A percentile compares a stretch with the other conserved stretches of the same genome.
Conservation (phyloP, 53 echinoderm and acorn worm species). For the Zoroaster sp. region DNA sequence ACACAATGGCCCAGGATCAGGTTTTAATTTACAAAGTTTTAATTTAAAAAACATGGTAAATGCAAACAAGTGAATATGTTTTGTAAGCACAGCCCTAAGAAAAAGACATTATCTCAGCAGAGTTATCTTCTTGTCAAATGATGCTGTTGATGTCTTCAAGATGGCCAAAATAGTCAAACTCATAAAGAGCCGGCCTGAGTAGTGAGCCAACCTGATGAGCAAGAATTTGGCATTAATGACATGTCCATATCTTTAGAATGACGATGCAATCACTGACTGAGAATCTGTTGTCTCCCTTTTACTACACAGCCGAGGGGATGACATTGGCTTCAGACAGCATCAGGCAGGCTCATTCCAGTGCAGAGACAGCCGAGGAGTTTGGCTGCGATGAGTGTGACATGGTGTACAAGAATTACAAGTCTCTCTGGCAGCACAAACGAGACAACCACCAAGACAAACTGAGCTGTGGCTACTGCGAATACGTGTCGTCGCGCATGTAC, state of each 20-base stretch:
- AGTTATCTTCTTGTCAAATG: background rate
- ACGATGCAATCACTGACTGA: conserved; percentile 27
- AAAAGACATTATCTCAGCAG: background rate
- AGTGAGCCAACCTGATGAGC: background rate
- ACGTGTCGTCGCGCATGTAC: conserved; percentile 34
- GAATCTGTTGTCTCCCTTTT: conserved; percentile 55
- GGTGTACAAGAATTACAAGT: conserved; percentile 52
- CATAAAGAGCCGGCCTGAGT: background rate
- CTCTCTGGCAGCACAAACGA: conserved; percentile 48
- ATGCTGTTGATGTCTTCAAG: background rate
- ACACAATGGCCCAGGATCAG: too few relatives aligned
- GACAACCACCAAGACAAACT: conserved; percentile 54
- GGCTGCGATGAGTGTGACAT: conserved; percentile 39
- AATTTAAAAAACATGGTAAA: too few relatives aligned
- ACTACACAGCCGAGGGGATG: conserved; percentile 40
- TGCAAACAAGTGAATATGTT: too few relatives aligned
- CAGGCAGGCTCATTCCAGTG: background rate
- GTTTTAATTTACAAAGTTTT: too few relatives aligned
- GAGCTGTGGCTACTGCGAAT: conserved; percentile 51
- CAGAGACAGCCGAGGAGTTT: conserved; percentile 14
- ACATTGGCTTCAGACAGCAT: background rate
- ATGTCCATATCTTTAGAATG: background rate
- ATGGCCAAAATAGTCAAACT: background rate
- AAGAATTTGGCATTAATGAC: background rate
- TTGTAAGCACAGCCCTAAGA: too few relatives aligned